These are phyloP conservation scores for Xanthia icteritia DNA, from an alignment of 2,888 invertebrate species.

Conservation along the genomic window DNA sequence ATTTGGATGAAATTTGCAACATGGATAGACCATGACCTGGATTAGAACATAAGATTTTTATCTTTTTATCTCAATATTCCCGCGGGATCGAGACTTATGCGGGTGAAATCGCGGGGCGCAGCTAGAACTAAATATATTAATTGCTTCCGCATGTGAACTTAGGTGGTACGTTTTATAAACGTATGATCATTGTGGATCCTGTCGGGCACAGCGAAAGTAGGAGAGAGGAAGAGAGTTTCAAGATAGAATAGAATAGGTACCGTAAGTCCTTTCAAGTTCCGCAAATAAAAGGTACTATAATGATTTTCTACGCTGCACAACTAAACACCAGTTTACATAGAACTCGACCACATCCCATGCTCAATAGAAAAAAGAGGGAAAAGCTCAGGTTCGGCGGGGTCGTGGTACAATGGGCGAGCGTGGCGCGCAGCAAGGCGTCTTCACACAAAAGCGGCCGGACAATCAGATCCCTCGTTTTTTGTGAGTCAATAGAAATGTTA, in stretches of 20 bases:
- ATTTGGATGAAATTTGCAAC: too few species aligned
- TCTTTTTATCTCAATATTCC: too few species aligned
- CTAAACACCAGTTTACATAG: constrained; percentile 67
- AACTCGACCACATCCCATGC: constrained; percentile 64
- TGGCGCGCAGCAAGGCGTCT: constrained; percentile 85
- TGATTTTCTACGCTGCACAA: constrained; percentile 64
- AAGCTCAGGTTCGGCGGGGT: constrained; percentile 58
- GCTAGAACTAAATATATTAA: too few species aligned
- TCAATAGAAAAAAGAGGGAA: constrained; percentile 66
- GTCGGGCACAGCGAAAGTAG: too few species aligned
- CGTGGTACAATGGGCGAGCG: constrained; percentile 69
- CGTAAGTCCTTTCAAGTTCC: constrained; percentile 72
- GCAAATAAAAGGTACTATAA: constrained; percentile 78
- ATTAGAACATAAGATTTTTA: too few species aligned
- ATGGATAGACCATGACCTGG: too few species aligned
- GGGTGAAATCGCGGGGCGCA: too few species aligned
- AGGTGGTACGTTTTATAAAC: too few species aligned
- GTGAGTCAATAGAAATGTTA: constrained; percentile 90
- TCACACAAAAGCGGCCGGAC: constrained; percentile 87
- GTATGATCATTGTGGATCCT: too few species aligned
- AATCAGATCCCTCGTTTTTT: constrained; percentile 88
- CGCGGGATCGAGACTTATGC: too few species aligned
- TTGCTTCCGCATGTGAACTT: too few species aligned
- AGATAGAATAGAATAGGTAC: constrained; percentile 61
- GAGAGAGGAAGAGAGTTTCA: not conserved